A percentile compares a stretch with the other conserved stretches of the same genome.
phyloP scores from a whole-genome alignment of 2,797 vertebrate genomes.

The Delichon dasypus region DNA sequence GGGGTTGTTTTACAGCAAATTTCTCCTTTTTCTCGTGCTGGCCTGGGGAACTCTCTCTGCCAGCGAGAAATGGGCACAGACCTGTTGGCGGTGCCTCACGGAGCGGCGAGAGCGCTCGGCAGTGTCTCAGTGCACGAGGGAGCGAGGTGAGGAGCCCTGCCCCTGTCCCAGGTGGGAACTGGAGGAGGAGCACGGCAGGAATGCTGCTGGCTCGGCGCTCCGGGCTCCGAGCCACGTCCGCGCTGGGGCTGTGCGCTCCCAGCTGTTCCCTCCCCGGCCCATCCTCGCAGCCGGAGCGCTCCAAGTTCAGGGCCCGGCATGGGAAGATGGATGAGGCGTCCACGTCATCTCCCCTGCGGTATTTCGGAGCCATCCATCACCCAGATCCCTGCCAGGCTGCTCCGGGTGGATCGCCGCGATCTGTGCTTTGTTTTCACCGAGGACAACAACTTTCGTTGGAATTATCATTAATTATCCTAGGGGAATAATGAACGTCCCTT shows the following conservation, averaged over 20 bases:
- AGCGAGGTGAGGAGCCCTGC: not conserved
- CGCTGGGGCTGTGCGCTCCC: not conserved
- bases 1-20: not conserved
- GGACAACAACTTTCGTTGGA: not conserved
- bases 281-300: not conserved
- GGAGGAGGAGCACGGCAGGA: not conserved
- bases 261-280: not conserved
- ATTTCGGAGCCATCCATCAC: not conserved
- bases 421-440: not conserved
- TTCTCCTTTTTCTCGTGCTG: not conserved
- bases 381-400: not conserved
- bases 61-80: fast-evolving
- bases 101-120: fast-evolving
- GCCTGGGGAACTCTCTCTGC: not conserved
- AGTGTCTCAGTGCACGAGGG: fast-evolving
- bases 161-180: not conserved
- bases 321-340: not conserved
- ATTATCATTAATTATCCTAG: not conserved
- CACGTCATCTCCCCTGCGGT: not conserved
- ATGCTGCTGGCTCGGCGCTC: not conserved
- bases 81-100: fast-evolving
- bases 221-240: not conserved
- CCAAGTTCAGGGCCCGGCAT: not conserved
- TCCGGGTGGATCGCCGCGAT: fast-evolving
- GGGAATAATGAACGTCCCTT: not conserved